Evolutionary conservation across 2,888 invertebrate species (phyloP).

Genomic region (Nomada ruficornis): DNA sequence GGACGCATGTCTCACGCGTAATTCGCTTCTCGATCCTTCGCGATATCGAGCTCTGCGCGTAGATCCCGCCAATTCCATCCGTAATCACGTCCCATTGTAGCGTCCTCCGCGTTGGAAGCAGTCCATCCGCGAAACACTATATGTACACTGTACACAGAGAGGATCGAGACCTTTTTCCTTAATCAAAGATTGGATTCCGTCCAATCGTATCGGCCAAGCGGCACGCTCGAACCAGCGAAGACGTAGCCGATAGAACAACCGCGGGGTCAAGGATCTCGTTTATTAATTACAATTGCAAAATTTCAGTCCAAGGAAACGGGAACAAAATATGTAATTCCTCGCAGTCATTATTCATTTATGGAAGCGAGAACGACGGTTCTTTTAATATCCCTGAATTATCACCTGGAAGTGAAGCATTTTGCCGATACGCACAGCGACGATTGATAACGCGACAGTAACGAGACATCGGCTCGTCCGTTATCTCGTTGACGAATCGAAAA

Average conservation of each 20-base stretch:
- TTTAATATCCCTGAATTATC: not conserved
- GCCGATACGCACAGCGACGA: no score
- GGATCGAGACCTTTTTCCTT: conserved; percentile 42
- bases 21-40: conserved; percentile 18
- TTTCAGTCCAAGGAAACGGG: not conserved
- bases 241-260: conserved; percentile 7
- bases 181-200: conserved; percentile 55
- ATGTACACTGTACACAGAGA: conserved; percentile 2
- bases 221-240: conserved; percentile 14
- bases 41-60: conserved; percentile 3
- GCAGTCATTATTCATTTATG: not conserved
- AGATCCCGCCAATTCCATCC: conserved; percentile 17
- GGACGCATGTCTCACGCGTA: not conserved
- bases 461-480: not conserved
- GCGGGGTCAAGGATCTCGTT: conserved; percentile 48
- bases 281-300: conserved; percentile 8
- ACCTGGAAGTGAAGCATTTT: not conserved
- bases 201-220: conserved; percentile 52
- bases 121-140: conserved; percentile 40
- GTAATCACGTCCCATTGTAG: conserved; percentile 44
- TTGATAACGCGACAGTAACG: conserved; percentile 1
- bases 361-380: no score
- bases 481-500: conserved; percentile 9
- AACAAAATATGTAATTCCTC: not conserved
- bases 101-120: conserved; percentile 33